Base-by-base conservation (phyloP, 2,797 vertebrate genomes). In the Novumbra hubbsi region DNA sequence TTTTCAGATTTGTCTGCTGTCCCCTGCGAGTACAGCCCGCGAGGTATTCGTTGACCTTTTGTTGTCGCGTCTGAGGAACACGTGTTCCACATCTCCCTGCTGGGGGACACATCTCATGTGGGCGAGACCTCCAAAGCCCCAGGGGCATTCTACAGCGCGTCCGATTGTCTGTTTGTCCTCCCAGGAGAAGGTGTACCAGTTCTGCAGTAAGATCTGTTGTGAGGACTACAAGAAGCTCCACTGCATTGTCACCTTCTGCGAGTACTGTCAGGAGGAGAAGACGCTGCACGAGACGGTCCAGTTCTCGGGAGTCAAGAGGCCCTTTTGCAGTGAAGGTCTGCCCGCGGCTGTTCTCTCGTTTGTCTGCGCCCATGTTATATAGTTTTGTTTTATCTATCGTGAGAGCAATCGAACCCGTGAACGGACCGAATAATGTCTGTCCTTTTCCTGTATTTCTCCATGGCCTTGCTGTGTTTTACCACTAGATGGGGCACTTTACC, bases 141-240 rank as follows among this genome's bases (percentile, higher is more conserved):
- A 63, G 12, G 63, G 45, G n/a, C n/a, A n/a, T 68, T 38, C 66
- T 7, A 27, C 55, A 11, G 21, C 12, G 11, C 12, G 11, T 24
- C 9, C 24, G 0, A 19, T 27, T 66, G 14, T 16, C 72, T 78
- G 52, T 62, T 49, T 16, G 55, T 1, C 27, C 67, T 8, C 90
- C 82, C 92, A 99, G 98, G 98, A 96, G 84, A 98, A 97, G 84
- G 95, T 98, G 12, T 94, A 96, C 92, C 97, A 99, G 89, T 99
- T 99, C 93, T 99, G 98, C 89, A 97, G 96, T 88, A 96, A 94
- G 89, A 89, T 93, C 12, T 99, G 98, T 88, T 98, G 97, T 81
- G 98, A 97, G 85, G 98, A 99, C 88, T 98, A 97, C 90, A 99
- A 99, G 92, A 99, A 98, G 86, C 94, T 99, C 45, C 97, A 99